Evolutionary conservation across 2,888 invertebrate species (phyloP).

Genomic region (Rhamphomyia laevipes): DNA sequence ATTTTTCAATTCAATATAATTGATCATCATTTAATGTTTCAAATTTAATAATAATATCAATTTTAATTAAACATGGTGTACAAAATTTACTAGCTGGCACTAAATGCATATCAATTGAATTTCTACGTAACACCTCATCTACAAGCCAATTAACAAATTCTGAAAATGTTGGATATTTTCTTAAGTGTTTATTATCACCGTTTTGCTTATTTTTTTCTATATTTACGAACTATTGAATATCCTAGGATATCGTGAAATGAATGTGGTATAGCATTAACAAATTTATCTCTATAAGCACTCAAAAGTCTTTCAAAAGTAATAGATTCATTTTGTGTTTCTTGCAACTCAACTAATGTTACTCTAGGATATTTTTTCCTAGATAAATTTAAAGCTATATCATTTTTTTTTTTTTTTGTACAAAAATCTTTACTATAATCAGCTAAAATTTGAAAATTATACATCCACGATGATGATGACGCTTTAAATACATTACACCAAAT

Average conservation of each 20-base stretch:
- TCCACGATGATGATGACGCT: conserved; percentile 83
- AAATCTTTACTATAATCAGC: conserved; percentile 71
- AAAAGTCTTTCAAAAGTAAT: conserved; percentile 68
- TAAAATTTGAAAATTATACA: conserved; percentile 80
- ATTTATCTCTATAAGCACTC: conserved; percentile 74
- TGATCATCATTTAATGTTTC: conserved; percentile 76
- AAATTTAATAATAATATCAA: conserved; percentile 70
- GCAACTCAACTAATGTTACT: conserved; percentile 58
- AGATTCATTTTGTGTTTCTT: conserved; percentile 61
- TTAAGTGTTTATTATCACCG: conserved; percentile 28
- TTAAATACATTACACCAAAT: conserved; percentile 77
- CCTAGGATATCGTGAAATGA: conserved; percentile 73
- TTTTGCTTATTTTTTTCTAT: conserved; percentile 40
- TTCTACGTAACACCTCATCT: conserved; percentile 48
- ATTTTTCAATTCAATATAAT: conserved; percentile 65
- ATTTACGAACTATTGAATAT: conserved; percentile 61
- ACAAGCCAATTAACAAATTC: conserved; percentile 71
- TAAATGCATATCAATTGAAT: conserved; percentile 73
- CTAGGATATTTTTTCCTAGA: conserved; percentile 71
- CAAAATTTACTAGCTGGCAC: conserved; percentile 75
- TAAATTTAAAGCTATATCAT: conserved; percentile 63
- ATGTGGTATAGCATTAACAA: conserved; percentile 70
- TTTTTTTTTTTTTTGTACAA: conserved; percentile 62
- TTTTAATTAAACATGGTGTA: conserved; percentile 73
- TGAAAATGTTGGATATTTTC: conserved; percentile 63